phyloP scores from a whole-genome alignment of 2,888 invertebrate species.

The Folsomia manolachei region DNA sequence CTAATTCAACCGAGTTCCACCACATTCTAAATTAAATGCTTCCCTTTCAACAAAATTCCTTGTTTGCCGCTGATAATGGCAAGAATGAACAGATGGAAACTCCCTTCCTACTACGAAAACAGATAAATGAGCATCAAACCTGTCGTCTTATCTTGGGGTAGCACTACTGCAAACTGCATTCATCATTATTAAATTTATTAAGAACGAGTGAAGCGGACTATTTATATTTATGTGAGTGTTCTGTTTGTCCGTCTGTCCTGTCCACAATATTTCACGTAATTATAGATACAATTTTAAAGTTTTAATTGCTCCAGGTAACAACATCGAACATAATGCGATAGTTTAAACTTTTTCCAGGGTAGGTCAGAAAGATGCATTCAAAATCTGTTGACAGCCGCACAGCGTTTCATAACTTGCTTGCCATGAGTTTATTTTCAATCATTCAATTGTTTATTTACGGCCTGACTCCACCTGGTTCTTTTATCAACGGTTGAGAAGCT shows the following conservation, averaged over 20 bases:
- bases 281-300: too few relatives aligned
- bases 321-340: too few relatives aligned
- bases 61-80: slow-evolving; percentile 2
- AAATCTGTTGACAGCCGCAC: too few relatives aligned
- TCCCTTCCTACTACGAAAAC: too few relatives aligned
- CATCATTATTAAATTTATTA: neutral
- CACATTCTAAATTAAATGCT: slow-evolving; percentile 3
- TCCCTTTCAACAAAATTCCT: neutral
- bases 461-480: neutral
- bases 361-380: too few relatives aligned
- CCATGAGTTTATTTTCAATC: neutral
- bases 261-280: too few relatives aligned
- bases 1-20: neutral
- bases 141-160: neutral
- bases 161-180: neutral
- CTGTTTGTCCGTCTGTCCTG: too few relatives aligned
- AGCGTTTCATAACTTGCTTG: too few relatives aligned
- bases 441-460: neutral
- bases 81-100: neutral
- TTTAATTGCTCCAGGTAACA: too few relatives aligned
- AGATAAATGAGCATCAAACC: neutral
- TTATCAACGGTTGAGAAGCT: neutral
- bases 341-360: too few relatives aligned
- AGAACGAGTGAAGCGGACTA: too few relatives aligned
- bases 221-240: too few relatives aligned